phyloP scores from a whole-genome alignment of 2,113 vertebrate species.

The Misgurnus mizolepis region DNA sequence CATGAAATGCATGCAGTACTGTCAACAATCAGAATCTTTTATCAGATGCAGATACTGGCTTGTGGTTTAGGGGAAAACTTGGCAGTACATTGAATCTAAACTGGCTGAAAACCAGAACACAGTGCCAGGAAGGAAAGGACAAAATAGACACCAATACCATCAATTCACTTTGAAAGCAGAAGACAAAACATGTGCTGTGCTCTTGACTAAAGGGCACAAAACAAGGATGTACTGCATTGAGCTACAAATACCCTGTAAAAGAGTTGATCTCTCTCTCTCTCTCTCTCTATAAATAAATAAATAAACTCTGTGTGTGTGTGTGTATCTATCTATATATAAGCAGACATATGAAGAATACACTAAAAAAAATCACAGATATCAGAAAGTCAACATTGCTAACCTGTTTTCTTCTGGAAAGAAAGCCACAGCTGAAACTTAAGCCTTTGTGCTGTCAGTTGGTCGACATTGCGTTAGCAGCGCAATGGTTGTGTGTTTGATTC shows the following conservation, averaged over 20 bases:
- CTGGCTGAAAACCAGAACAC: slow-evolving; percentile 15
- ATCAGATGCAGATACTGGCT: not conserved
- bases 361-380: too few relatives aligned
- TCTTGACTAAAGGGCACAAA: slow-evolving; percentile 20
- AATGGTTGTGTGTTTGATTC: too few relatives aligned
- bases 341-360: too few relatives aligned
- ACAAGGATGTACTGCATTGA: slow-evolving; percentile 20
- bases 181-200: slow-evolving; percentile 43
- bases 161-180: not conserved
- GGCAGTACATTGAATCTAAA: slow-evolving; percentile 29
- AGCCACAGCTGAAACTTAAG: too few relatives aligned
- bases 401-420: too few relatives aligned
- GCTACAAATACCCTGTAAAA: slow-evolving; percentile 40
- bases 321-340: too few relatives aligned
- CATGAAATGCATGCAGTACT: too few relatives aligned
- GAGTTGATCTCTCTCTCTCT: not conserved
- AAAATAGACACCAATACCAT: slow-evolving; percentile 26
- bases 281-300: too few relatives aligned
- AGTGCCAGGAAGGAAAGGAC: slow-evolving; percentile 41
- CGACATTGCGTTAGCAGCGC: too few relatives aligned
- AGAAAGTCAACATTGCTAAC: too few relatives aligned
- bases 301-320: too few relatives aligned
- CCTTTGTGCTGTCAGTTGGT: too few relatives aligned
- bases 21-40: slow-evolving; percentile 16
- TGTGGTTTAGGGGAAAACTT: slow-evolving; percentile 11